Evolutionary conservation across 2,888 invertebrate species (phyloP).

Genomic region (Pediacus dermestoides): DNA sequence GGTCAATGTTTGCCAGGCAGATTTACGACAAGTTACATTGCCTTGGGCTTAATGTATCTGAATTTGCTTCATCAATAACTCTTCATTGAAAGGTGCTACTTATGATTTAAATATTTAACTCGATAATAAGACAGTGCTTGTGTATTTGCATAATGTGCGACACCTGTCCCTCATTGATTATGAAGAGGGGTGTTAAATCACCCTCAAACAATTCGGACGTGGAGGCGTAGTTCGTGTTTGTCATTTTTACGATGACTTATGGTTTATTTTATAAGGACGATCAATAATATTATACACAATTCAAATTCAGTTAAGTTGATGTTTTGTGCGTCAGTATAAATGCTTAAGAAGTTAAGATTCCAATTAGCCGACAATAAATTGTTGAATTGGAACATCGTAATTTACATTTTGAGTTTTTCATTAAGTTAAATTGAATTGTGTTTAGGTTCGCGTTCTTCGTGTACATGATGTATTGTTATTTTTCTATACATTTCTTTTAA

Average conservation of each 20-base stretch:
- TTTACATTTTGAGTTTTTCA: slow-evolving; percentile 11
- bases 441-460: slow-evolving; percentile 15
- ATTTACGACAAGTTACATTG: slow-evolving; percentile 34
- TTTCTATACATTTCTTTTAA: slow-evolving; percentile 35
- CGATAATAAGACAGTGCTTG: slow-evolving; percentile 46
- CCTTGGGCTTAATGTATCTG: slow-evolving; percentile 16
- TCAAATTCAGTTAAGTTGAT: too few relatives aligned
- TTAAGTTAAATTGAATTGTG: slow-evolving; percentile 27
- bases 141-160: slow-evolving; percentile 47
- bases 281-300: too few relatives aligned
- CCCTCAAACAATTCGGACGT: too few relatives aligned
- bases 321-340: too few relatives aligned
- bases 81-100: slow-evolving; percentile 49
- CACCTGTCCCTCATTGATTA: slow-evolving; percentile 39
- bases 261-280: too few relatives aligned
- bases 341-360: too few relatives aligned
- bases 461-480: slow-evolving; percentile 28
- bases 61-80: slow-evolving; percentile 40
- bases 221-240: neutral
- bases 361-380: too few relatives aligned
- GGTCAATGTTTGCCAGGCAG: slow-evolving; percentile 30
- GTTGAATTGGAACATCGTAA: slow-evolving; percentile 9
- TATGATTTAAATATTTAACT: slow-evolving; percentile 51
- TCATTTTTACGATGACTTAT: too few relatives aligned
- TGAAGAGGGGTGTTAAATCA: slow-evolving; percentile 19